phyloP scores from a whole-genome alignment of 92 coral and sea anemone genomes.

The Palythoa caribaeorum region DNA sequence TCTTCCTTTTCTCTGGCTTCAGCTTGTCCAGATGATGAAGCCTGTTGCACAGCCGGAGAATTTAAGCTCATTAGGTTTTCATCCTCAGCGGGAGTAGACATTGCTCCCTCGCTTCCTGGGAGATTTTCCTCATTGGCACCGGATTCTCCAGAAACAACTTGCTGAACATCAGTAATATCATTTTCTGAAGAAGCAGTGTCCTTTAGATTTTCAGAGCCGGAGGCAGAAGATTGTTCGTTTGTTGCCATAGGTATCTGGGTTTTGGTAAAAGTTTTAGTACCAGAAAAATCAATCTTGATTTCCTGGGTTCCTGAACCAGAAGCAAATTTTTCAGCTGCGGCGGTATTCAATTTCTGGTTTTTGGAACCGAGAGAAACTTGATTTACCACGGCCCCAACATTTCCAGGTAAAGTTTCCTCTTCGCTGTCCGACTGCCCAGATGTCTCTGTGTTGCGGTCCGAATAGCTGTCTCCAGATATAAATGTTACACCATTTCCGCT shows the following conservation, averaged over 20 bases:
- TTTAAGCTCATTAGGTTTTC: constrained; percentile 39
- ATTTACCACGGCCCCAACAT: constrained; percentile 76
- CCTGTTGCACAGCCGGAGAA: constrained; percentile 16
- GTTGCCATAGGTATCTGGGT: not conserved
- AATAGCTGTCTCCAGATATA: constrained; percentile 68
- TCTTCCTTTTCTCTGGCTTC: not conserved
- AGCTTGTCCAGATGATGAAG: constrained; percentile 14
- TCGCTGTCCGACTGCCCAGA: constrained; percentile 71
- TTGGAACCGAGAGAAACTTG: constrained; percentile 69
- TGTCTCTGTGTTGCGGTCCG: constrained; percentile 51
- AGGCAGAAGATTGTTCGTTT: constrained; percentile 8
- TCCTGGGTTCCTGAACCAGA: constrained; percentile 30
- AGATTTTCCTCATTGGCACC: constrained; percentile 26
- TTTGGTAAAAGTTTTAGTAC: not conserved
- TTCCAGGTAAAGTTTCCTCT: constrained; percentile 84
- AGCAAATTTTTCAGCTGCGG: not conserved
- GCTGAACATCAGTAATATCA: not conserved
- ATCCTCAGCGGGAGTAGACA: constrained; percentile 21
- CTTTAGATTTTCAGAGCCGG: not conserved
- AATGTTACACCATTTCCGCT: constrained; percentile 81
- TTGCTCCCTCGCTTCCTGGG: constrained; percentile 55
- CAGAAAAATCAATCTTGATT: constrained; percentile 5
- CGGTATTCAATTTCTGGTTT: not conserved
- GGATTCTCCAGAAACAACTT: constrained; percentile 11
- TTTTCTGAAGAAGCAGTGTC: not conserved